These are phyloP conservation scores for Clangula hyemalis DNA, from an alignment of 2,797 vertebrate genomes.

Conservation along the genomic window DNA sequence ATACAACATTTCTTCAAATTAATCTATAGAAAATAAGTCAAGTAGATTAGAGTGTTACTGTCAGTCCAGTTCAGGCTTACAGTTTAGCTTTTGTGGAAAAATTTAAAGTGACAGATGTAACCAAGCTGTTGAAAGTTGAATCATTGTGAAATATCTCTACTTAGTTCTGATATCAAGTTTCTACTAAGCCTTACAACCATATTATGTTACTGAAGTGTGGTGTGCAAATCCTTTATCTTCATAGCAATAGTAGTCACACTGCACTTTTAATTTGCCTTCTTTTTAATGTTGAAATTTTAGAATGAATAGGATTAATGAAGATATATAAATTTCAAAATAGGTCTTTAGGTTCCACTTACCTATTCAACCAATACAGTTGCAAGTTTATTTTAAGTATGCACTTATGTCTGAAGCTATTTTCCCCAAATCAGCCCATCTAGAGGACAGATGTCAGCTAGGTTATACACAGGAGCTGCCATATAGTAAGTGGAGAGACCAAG, in stretches of 20 bases:
- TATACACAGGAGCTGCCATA: neutral
- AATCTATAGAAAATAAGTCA: neutral
- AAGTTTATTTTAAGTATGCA: neutral
- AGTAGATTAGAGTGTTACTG: conserved; percentile 15
- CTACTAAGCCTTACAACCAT: neutral
- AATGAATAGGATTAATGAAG: neutral
- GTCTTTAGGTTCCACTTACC: neutral
- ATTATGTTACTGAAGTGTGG: neutral
- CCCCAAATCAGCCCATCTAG: neutral
- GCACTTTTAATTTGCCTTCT: neutral
- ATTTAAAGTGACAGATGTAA: neutral
- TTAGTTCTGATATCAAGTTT: neutral
- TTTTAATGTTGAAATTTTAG: neutral
- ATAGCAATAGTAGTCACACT: neutral
- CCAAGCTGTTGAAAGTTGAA: neutral
- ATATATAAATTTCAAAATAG: neutral
- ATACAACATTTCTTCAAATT: neutral
- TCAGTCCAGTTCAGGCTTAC: neutral
- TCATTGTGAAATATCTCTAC: neutral
- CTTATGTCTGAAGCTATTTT: neutral
- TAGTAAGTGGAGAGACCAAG: neutral
- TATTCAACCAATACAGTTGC: neutral
- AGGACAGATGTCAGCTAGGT: neutral
- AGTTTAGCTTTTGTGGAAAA: neutral
- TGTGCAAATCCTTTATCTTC: neutral